Percentiles rank a stretch among this genome's conserved stretches.
Evolutionary conservation across 2,797 vertebrate genomes (phyloP).

Genomic region (Melanotaenia boesemani): DNA sequence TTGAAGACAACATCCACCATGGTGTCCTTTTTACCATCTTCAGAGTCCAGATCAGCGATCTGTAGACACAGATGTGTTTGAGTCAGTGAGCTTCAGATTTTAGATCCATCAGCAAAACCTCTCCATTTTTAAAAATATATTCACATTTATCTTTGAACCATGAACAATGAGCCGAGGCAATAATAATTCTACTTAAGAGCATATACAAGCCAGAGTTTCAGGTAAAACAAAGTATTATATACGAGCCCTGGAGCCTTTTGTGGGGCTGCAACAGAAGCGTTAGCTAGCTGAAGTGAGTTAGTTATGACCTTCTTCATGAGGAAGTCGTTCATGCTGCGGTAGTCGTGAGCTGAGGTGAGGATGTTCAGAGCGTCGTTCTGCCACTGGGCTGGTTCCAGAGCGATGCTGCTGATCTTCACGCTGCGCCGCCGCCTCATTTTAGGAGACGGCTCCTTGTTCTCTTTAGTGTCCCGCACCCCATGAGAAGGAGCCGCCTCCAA

Average conservation of each 20-base stretch:
- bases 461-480: slow-evolving; percentile 86
- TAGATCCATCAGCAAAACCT: background rate
- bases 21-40: slow-evolving; percentile 95
- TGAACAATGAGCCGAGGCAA: background rate
- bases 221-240: background rate
- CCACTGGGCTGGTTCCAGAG: slow-evolving; percentile 91
- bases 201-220: background rate
- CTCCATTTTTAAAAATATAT: background rate
- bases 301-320: slow-evolving; percentile 93
- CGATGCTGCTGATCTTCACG: slow-evolving; percentile 91
- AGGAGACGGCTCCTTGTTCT: slow-evolving; percentile 95
- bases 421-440: slow-evolving; percentile 91
- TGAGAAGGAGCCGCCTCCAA: slow-evolving; percentile 71
- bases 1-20: slow-evolving; percentile 97
- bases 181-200: background rate
- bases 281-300: slow-evolving; percentile 2
- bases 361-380: slow-evolving; percentile 94
- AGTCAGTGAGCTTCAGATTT: background rate
- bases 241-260: background rate
- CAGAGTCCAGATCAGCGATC: slow-evolving; percentile 93
- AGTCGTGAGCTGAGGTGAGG: slow-evolving; percentile 89
- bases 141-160: background rate
- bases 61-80: slow-evolving; percentile 55
- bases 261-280: background rate
- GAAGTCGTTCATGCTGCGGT: slow-evolving; percentile 98